phyloP scores from a whole-genome alignment of 2,113 vertebrate genomes.

The Nothocercus julius region DNA sequence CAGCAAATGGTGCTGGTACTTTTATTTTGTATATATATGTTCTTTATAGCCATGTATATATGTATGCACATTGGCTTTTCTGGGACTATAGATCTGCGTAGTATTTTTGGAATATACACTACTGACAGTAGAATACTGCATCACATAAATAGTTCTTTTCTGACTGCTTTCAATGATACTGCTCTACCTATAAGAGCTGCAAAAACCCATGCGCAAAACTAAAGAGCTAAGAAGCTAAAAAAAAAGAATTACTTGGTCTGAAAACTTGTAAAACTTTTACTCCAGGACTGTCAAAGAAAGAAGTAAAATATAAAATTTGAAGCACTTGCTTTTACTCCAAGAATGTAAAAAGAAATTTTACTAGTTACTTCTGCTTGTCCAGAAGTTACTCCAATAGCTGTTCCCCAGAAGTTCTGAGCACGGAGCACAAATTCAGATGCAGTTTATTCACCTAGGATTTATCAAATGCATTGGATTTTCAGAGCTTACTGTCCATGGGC shows the following conservation, averaged over 20 bases:
- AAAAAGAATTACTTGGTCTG: neutral
- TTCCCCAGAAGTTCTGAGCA: neutral
- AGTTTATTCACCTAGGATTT: constrained; percentile 28
- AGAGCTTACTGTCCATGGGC: neutral
- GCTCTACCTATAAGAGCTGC: neutral
- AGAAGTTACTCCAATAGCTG: neutral
- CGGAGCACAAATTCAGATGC: neutral
- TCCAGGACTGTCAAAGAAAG: neutral
- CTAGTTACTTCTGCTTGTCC: neutral
- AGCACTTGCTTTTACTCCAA: neutral
- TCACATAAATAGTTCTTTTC: neutral
- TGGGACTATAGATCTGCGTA: neutral
- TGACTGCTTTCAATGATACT: neutral
- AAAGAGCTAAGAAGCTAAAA: neutral
- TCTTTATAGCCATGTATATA: neutral
- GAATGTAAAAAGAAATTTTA: constrained; percentile 8
- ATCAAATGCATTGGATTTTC: neutral
- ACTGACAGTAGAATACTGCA: neutral
- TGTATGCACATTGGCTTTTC: neutral
- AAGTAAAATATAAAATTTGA: neutral
- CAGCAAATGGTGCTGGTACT: neutral
- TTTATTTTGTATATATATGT: neutral
- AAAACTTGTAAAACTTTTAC: neutral
- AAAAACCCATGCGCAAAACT: neutral
- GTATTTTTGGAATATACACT: neutral